phyloP scores from a whole-genome alignment of 2,113 vertebrate genomes.

The Sterna hirundo region DNA sequence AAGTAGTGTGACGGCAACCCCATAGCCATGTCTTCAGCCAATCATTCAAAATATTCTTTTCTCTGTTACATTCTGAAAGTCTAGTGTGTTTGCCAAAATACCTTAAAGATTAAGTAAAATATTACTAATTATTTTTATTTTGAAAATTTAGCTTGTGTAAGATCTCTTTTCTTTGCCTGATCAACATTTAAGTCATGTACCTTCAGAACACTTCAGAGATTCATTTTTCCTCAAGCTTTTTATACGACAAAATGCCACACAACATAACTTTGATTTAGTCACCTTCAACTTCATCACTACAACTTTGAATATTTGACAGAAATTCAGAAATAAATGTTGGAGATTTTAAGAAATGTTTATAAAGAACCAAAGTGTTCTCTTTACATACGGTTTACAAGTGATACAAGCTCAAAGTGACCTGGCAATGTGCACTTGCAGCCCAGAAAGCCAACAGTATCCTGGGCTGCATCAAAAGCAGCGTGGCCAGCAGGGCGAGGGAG shows the following conservation, averaged over 20 bases:
- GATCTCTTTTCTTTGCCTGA: neutral
- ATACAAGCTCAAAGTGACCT: neutral
- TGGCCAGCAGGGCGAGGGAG: neutral
- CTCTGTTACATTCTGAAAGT: neutral
- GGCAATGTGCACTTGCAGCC: neutral
- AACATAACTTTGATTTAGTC: neutral
- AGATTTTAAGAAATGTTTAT: neutral
- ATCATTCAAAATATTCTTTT: neutral
- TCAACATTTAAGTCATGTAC: rapidly evolving
- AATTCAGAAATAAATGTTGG: neutral
- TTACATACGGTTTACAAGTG: neutral
- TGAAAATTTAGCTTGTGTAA: neutral
- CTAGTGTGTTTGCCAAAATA: neutral
- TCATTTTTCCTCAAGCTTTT: neutral
- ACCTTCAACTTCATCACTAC: neutral
- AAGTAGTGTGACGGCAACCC: neutral
- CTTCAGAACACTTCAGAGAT: neutral
- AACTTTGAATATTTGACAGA: neutral
- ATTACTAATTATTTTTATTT: neutral
- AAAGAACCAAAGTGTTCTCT: neutral
- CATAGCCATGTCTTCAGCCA: neutral
- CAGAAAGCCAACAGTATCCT: neutral
- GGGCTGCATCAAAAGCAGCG: neutral
- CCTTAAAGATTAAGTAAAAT: neutral
- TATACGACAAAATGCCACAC: neutral